Base-by-base conservation (phyloP, 2,797 vertebrate species). In the Ctenosaura bakeri region DNA sequence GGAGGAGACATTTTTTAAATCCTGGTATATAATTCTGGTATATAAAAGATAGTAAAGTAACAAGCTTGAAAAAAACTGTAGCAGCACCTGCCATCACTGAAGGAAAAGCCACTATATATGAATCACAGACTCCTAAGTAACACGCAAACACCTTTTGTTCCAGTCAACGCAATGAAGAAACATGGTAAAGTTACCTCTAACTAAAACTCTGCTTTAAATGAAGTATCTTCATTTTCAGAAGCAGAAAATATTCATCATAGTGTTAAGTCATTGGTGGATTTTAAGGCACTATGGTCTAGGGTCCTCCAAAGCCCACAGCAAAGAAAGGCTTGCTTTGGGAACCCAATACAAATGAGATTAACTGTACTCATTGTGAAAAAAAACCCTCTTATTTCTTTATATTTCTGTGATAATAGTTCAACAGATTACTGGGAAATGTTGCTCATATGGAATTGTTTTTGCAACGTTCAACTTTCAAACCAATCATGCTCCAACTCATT, bases 161-260 rank as follows among this genome's bases (percentile, higher is more conserved):
- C 20, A 83, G n/a, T 62, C 24, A 83, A 42, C 1, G 24, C 54
- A 82, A 35, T 62, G n/a, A 56, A 20, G 32, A 81, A 81, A 56
- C 50, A 80, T 7, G 32, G 52, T 4, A 64, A 64, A 14, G 29
- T 62, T 35, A 38, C 56, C 22, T 26, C 35, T 22, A 12, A 4
- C 38, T 35, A 12, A 59, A 42, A 6, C 16, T 59, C 35, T 90
- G 66, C 54, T 35, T 89, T 78, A 74, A 89, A 69, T 0, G 12
- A 94, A 90, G n/a, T 13, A 29, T 83, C 80, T 85, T 16, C 32
- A 59, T 56, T 85, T 83, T 77, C 38, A 77, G 76, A 5, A 92
- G 85, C 71, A 64, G 6, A 9, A 71, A 89, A 52, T 62, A 77
- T 73, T 69, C 69, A 89, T 80, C 89, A 35, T 38, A 35, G 2